phyloP scores from a whole-genome alignment of 2,888 invertebrate genomes.

The Parascotia fuliginaria region DNA sequence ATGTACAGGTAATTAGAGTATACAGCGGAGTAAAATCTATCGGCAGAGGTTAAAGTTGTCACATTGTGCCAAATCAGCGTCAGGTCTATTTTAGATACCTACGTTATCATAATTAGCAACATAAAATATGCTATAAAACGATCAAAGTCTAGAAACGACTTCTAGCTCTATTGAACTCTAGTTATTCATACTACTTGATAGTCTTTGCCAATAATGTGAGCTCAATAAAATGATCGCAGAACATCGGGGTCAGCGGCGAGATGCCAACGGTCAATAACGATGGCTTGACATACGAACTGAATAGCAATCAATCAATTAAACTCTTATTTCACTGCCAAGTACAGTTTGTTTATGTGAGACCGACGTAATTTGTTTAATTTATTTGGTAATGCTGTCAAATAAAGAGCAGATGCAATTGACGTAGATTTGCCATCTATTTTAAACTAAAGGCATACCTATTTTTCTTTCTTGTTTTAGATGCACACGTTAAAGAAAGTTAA shows the following conservation, averaged over 20 bases:
- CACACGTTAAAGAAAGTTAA: background rate
- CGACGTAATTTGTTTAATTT: slow-evolving; percentile 29
- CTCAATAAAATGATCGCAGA: slow-evolving; percentile 70
- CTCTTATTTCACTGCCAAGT: slow-evolving; percentile 53
- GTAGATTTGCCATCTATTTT: slow-evolving; percentile 3
- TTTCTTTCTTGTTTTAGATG: background rate
- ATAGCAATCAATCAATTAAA: slow-evolving; percentile 74
- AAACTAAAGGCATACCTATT: background rate
- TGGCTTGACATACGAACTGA: slow-evolving; percentile 70
- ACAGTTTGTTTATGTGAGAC: slow-evolving; percentile 44
- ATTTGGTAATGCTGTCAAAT: slow-evolving; percentile 22
- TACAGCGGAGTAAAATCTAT: too few relatives aligned
- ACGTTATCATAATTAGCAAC: slow-evolving; percentile 17
- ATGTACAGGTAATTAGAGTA: too few relatives aligned
- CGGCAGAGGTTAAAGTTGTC: too few relatives aligned
- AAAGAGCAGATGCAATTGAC: slow-evolving; percentile 9
- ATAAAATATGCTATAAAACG: slow-evolving; percentile 10
- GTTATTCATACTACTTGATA: slow-evolving; percentile 50
- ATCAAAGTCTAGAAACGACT: background rate
- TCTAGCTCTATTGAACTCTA: slow-evolving; percentile 25
- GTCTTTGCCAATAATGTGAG: slow-evolving; percentile 60
- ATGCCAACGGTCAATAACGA: slow-evolving; percentile 75
- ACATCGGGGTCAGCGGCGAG: slow-evolving; percentile 68
- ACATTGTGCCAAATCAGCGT: too few relatives aligned
- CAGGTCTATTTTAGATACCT: background rate